These are phyloP conservation scores for Zonotrichia albicollis DNA, from an alignment of 2,797 vertebrate genomes.

Conservation along the genomic window DNA sequence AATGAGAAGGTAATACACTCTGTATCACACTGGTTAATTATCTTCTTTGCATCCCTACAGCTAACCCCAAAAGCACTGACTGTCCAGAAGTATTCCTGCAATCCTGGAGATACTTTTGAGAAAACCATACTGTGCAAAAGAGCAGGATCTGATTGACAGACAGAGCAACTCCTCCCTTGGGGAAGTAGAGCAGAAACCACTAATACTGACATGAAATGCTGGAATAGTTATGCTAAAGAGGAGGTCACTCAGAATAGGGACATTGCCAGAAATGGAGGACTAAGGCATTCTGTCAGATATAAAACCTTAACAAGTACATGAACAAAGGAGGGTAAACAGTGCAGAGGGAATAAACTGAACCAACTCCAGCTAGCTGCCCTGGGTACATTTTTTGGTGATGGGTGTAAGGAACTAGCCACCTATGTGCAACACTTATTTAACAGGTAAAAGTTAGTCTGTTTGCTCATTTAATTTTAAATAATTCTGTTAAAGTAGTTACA, in stretches of 20 bases:
- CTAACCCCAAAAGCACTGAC: background rate
- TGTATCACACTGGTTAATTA: background rate
- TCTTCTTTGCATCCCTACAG: background rate
- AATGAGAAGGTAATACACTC: background rate
- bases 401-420: background rate
- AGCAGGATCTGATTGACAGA: background rate
- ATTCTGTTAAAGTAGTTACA: background rate
- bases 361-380: background rate
- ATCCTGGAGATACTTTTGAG: background rate
- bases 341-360: conserved; percentile 44
- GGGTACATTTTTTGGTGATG: background rate
- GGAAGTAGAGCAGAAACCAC: conserved; percentile 54
- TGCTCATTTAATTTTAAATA: background rate
- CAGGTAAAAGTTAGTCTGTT: background rate
- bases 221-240: conserved; percentile 39
- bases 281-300: conserved; percentile 24
- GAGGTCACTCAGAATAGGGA: conserved; percentile 6
- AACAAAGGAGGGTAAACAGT: conserved; percentile 50
- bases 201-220: conserved; percentile 38
- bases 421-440: background rate
- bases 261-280: conserved; percentile 23
- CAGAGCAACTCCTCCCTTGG: background rate
- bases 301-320: conserved; percentile 47
- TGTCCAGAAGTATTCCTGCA: background rate
- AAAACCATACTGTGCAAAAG: background rate